These are phyloP conservation scores for Cygnus atratus DNA, from an alignment of 2,113 vertebrate genomes.

Conservation along the genomic window DNA sequence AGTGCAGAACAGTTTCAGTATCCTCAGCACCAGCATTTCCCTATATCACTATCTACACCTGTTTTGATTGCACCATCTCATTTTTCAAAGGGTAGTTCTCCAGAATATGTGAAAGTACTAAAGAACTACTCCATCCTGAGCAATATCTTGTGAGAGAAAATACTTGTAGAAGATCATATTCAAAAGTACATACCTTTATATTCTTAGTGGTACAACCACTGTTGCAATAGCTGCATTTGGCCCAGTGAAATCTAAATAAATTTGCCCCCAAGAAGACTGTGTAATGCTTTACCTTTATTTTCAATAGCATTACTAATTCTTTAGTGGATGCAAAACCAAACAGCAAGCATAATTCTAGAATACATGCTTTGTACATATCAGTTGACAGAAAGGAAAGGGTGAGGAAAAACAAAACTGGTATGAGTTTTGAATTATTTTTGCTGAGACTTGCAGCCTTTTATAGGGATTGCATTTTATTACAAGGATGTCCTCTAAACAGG, in stretches of 20 bases:
- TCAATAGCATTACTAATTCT: not conserved
- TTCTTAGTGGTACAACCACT: not conserved
- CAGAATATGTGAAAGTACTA: not conserved
- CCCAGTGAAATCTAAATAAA: not conserved
- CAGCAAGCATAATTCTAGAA: not conserved
- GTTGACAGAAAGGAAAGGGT: not conserved
- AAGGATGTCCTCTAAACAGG: not conserved
- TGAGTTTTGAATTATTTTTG: not conserved
- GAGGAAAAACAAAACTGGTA: not conserved
- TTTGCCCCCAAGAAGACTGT: not conserved
- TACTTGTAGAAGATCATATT: not conserved
- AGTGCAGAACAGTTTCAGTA: not conserved
- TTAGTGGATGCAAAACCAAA: not conserved
- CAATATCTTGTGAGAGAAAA: accelerated
- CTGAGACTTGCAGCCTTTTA: not conserved
- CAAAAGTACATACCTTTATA: not conserved
- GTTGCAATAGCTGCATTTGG: not conserved
- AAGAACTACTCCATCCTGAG: not conserved
- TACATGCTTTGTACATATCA: not conserved
- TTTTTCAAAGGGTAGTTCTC: not conserved
- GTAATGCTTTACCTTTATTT: not conserved
- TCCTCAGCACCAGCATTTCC: accelerated
- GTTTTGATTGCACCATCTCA: not conserved
- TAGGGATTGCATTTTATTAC: not conserved
- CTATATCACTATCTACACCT: accelerated